Evolutionary conservation across 2,888 invertebrate species (phyloP), one percentile per base, ranked within the genome.

Genomic region (Chloroclystis v-ata): DNA sequence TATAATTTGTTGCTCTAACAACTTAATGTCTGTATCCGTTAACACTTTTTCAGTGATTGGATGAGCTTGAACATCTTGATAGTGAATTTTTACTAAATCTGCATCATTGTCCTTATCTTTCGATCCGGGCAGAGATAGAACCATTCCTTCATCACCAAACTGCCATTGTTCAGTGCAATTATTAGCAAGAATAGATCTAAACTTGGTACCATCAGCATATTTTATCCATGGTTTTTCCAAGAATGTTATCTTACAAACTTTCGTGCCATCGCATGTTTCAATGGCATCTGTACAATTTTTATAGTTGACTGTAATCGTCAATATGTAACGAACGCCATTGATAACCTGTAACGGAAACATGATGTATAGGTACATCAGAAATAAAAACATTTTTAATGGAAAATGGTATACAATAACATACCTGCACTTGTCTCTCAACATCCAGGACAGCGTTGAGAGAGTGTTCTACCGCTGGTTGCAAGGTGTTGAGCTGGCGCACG

Each of bases 221-320:
- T 82, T 84, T 16, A 91, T 67, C 92, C 93, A 93, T 1, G 92
- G 91, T 62, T 91, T 91, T 67, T 93, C 91, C 45, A 92, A 72
- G 60, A 92, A 89, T 12, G 90, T 86, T 52, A 93, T 72, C 57
- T 89, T 89, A 68, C 93, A 94, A 5, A 84, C 68, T 58, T 78
- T 82, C 13, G 70, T 69, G 16, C 62, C 59, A n/a, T 57, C 54
- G 57, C 87, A 87, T 5, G 60, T 41, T 28, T 75, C 71, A 42
- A 62, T 57, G 49, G 69, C 55, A 16, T 63, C 58, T 6, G 78
- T 64, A 63, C 91, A 91, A 30, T 69, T 76, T 40, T 85, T 81
- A 51, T 80, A 84, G 49, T 83, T 81, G 12, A 92, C 74, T 60
- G 89, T 80, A 4, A 91, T 54, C 14, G 82, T 78, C 28, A 92